A percentile compares a stretch with the other conserved stretches of the same genome.
Conservation (phyloP, 2,113 vertebrate species). For the Synodontis membranacea region DNA sequence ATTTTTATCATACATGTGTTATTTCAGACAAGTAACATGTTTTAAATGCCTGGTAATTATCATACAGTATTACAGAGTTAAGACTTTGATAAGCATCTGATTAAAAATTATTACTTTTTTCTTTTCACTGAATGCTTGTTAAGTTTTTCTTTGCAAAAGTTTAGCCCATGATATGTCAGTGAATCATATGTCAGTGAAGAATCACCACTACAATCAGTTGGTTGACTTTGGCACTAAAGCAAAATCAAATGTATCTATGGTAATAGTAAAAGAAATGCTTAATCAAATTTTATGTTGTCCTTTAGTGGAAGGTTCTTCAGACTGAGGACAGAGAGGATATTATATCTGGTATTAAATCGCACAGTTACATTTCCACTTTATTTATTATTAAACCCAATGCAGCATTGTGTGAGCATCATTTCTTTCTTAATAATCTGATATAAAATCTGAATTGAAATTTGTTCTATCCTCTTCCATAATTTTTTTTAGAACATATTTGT, state of each 20-base stretch:
- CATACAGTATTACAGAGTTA: background rate
- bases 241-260: too few species aligned
- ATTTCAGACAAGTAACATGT: background rate
- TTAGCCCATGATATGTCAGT: background rate
- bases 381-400: slow-evolving; percentile 9
- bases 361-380: slow-evolving; percentile 1
- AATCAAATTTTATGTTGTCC: background rate
- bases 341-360: slow-evolving; percentile 15
- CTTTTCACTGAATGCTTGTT: too few species aligned
- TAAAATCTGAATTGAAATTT: background rate
- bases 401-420: background rate
- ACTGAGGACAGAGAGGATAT: background rate
- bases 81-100: background rate
- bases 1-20: background rate
- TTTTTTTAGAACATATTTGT: background rate
- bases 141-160: background rate
- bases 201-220: background rate
- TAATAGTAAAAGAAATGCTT: background rate
- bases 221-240: background rate
- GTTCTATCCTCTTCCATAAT: background rate
- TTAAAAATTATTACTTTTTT: background rate
- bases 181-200: background rate
- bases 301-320: background rate
- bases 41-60: background rate
- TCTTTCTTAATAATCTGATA: background rate